Evolutionary conservation across 1,140 invertebrate species (phyloP).

Genomic region (Lordiphosa stackelbergi): DNA sequence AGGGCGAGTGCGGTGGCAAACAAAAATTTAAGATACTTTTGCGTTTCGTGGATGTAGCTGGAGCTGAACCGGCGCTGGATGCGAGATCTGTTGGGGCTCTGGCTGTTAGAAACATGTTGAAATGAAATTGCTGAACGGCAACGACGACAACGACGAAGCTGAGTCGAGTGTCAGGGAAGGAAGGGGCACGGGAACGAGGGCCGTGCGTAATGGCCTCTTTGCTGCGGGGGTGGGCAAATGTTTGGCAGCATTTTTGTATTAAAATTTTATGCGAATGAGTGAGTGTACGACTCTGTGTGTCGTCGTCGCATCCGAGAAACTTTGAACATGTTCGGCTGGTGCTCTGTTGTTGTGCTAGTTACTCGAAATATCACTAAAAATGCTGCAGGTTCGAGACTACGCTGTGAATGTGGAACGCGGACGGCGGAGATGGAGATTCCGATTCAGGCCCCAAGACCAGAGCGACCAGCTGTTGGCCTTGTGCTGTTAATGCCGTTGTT

Average conservation of each 20-base stretch:
- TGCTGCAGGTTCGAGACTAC: slow-evolving; percentile 44
- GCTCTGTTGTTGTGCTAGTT: slow-evolving; percentile 49
- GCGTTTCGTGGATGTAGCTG: slow-evolving; percentile 24
- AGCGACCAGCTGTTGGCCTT: slow-evolving; percentile 53
- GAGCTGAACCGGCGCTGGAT: slow-evolving; percentile 43
- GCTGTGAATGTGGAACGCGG: slow-evolving; percentile 49
- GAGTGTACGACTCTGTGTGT: slow-evolving; percentile 11
- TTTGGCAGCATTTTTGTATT: slow-evolving; percentile 71
- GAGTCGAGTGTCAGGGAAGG: slow-evolving; percentile 45
- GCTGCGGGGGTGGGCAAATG: slow-evolving; percentile 53
- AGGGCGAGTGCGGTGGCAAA: slow-evolving; percentile 30
- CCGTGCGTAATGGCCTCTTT: slow-evolving; percentile 52
- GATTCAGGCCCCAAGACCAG: slow-evolving; percentile 21
- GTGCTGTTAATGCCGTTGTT: slow-evolving; percentile 48
- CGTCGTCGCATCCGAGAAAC: slow-evolving; percentile 62
- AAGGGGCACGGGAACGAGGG: slow-evolving; percentile 31
- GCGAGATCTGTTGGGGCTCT: slow-evolving; percentile 56
- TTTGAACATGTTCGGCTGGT: slow-evolving; percentile 68
- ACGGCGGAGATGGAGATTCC: slow-evolving; percentile 11
- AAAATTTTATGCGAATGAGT: slow-evolving; percentile 53
- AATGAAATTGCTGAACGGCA: slow-evolving; percentile 66
- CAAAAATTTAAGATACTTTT: slow-evolving; percentile 73
- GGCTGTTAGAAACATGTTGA: slow-evolving; percentile 69
- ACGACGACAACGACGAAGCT: slow-evolving; percentile 18
- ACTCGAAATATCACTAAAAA: slow-evolving; percentile 69